A percentile compares a stretch with the other conserved stretches of the same genome.
phyloP scores from a whole-genome alignment of 2,888 invertebrate genomes.

The Brachylomia viminalis region DNA sequence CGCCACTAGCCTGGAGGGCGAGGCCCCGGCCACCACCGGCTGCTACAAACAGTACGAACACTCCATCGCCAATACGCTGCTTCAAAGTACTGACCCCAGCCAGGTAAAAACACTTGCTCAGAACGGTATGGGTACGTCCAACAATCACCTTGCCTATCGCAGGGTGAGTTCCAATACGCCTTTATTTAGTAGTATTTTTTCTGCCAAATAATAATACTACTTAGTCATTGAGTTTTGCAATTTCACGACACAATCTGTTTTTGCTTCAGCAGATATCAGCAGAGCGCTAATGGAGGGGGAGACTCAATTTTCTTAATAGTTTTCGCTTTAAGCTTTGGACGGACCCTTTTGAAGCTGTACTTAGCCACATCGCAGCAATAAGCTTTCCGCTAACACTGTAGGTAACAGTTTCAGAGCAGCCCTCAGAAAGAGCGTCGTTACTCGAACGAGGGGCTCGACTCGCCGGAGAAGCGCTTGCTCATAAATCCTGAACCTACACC shows the following conservation, averaged over 20 bases:
- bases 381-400: slow-evolving; percentile 80
- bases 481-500: slow-evolving; percentile 89
- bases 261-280: slow-evolving; percentile 55
- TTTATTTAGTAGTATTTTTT: slow-evolving; percentile 19
- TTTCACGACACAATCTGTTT: slow-evolving; percentile 36
- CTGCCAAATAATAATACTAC: slow-evolving; percentile 19
- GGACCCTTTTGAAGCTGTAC: slow-evolving; percentile 60
- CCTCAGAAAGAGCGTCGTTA: slow-evolving; percentile 88
- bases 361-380: slow-evolving; percentile 61
- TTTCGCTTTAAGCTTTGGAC: slow-evolving; percentile 63
- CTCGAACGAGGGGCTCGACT: slow-evolving; percentile 85
- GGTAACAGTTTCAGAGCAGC: slow-evolving; percentile 88
- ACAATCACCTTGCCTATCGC: slow-evolving; percentile 46
- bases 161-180: slow-evolving; percentile 31
- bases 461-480: slow-evolving; percentile 90
- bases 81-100: slow-evolving; percentile 81
- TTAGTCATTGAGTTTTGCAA: slow-evolving; percentile 22
- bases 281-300: slow-evolving; percentile 29
- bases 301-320: slow-evolving; percentile 34
- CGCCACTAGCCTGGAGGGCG: slow-evolving; percentile 95
- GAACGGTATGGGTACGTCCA: slow-evolving; percentile 75
- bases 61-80: slow-evolving; percentile 86
- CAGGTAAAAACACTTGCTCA: slow-evolving; percentile 79
- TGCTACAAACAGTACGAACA: slow-evolving; percentile 95
- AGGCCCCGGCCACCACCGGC: slow-evolving; percentile 93